Evolutionary conservation across 2,888 invertebrate genomes (phyloP), one percentile per base, ranked within the genome.

Genomic region (Mechanitis mazaeus): DNA sequence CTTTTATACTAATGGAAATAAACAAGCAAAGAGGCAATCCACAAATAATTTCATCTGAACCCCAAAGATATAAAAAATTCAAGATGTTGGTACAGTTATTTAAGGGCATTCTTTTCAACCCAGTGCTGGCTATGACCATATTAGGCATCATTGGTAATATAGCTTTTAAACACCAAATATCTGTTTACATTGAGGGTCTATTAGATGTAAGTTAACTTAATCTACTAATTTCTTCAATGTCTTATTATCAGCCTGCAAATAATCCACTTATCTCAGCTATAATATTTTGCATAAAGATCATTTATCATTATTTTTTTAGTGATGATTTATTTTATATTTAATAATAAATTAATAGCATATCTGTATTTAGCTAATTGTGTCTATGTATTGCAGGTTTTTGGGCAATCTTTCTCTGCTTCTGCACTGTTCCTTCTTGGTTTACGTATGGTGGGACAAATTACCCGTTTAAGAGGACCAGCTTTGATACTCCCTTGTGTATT

Each of bases 111-210:
- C 91, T 95, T 64, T 91, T 94, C 11, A 98, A 98, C 87, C 98
- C 98, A 0, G 93, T 98, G 60, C 92, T 98, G 20, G 91, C 97
- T 58, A 98, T 98, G 97, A 98, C 98, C 0, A 87, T 96, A n/a
- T 86, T 98, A 66, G 98, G 98, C 7, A 94, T 98, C 12, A 80
- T 93, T 66, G 97, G 96, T 46, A 97, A 98, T 81, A 90, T 96
- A 66, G 81, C 93, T 47, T 97, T 97, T 79, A 92, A 93, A 68
- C 95, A 96, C 77, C 91, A 93, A 9, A 82, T 98, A 59, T 97
- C 98, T 12, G 81, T 92, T 55, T 92, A 95, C 68, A 84, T 97
- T 45, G 92, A 93, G 71, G 93, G 94, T 54, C 93, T 97, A 64
- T 88, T 98, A 63, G 91, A 94, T 87, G 95, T 95, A 84, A 83